Evolutionary conservation across 2,797 vertebrate genomes (phyloP), one percentile per base, ranked within the genome.

Genomic region (Pangasius sanitwongsei): DNA sequence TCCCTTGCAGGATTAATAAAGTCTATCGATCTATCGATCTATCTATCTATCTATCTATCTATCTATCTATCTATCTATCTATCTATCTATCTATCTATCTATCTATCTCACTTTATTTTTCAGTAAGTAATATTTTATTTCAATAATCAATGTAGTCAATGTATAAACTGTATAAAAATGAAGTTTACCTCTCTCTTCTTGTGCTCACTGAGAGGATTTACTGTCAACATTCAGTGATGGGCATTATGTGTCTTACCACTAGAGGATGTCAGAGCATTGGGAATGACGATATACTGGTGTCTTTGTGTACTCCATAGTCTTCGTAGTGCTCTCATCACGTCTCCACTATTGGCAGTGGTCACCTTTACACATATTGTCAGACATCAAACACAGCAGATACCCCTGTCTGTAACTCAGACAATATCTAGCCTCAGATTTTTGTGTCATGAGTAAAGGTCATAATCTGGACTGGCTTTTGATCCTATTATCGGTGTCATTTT

Each of bases 241-340:
- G 23, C 48, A 63, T 90, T 86, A 89, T 83, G 69, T 74, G 48
- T 89, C 55, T 84, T 77, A 84, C 89, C 92, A 93, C 90, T 93
- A 92, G 92, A 87, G 90, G 88, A 83, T 70, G 89, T 59, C 80
- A 93, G 86, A 90, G 87, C 74, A 85, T 81, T 89, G 87, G 25
- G 59, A 89, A 92, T 89, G 83, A n/a, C 6, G 20, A 31, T 55
- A 34, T 7, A 41, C 77, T 80, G 31, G 78, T 88, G 23, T 83
- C 65, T 63, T 61, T 8, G 16, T 81, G 50, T 37, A 23, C 72
- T 78, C 53, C 23, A 50, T 15, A 48, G 50, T 63, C 77, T 84
- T 82, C 57, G 16, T 86, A 55, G 57, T 70, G 48, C 37, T 77
- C 80, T 63, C 31, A 57, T 81, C 31, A 81, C 0, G 11, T 44